Conservation (phyloP, 2,888 invertebrate species). For the Autographa gamma region DNA sequence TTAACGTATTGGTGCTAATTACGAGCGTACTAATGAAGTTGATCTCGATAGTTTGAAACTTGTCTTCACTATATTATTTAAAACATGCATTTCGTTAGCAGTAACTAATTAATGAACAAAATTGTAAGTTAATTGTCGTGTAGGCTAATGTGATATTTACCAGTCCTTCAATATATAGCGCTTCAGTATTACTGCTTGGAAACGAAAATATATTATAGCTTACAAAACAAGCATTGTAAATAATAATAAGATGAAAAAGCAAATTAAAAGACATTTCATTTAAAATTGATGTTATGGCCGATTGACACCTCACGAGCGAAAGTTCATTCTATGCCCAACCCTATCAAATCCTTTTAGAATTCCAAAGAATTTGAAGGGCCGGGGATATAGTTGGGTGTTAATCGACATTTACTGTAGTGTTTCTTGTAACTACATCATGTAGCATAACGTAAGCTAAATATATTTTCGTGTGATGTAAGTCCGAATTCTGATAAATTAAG, state of each 20-base stretch:
- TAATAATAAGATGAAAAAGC: neutral
- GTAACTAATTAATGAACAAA: conserved; percentile 66
- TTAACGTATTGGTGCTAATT: conserved; percentile 60
- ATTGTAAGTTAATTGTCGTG: conserved; percentile 58
- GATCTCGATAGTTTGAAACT: conserved; percentile 66
- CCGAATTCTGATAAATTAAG: conserved; percentile 70
- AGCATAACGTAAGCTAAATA: conserved; percentile 43
- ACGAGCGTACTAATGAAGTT: conserved; percentile 55
- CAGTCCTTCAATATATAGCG: conserved; percentile 57
- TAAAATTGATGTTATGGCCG: neutral
- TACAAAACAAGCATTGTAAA: conserved; percentile 10
- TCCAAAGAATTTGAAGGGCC: no score
- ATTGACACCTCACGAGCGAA: no score
- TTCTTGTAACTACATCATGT: conserved; percentile 10
- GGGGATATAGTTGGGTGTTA: no score
- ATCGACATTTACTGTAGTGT: no score
- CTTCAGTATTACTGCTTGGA: conserved; percentile 74
- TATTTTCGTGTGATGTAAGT: conserved; percentile 47
- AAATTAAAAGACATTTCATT: neutral
- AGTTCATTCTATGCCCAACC: no score
- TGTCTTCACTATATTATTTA: conserved; percentile 48
- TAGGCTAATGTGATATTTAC: conserved; percentile 69
- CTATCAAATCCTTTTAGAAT: no score
- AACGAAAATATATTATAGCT: conserved; percentile 48
- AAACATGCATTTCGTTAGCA: conserved; percentile 63